Evolutionary conservation across 1,140 invertebrate genomes (phyloP).

Genomic region (Hirudo medicinalis): DNA sequence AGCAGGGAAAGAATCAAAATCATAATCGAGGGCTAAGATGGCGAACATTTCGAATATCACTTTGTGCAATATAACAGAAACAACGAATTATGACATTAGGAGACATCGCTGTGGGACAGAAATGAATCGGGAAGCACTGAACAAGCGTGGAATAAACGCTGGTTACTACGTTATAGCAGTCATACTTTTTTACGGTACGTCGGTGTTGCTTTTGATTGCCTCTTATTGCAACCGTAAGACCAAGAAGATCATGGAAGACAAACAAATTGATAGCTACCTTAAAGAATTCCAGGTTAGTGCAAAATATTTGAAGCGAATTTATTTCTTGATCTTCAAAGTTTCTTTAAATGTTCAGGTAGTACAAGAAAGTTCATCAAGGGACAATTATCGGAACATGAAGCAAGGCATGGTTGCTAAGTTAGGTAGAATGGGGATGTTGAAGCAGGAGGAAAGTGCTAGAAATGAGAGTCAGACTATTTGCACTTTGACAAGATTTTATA

Average conservation of each 20-base stretch:
- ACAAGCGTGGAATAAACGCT: background rate
- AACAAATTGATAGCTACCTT: conserved; percentile 15
- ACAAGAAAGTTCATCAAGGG: conserved; percentile 13
- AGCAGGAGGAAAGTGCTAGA: too few relatives aligned
- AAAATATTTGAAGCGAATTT: background rate
- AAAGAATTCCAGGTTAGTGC: conserved; percentile 14
- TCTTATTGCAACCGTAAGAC: conserved; percentile 14
- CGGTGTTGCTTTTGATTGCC: conserved; percentile 15
- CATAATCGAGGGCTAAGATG: too few relatives aligned
- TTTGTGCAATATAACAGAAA: too few relatives aligned
- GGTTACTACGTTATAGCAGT: conserved; percentile 17
- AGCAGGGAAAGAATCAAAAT: too few relatives aligned
- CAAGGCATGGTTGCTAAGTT: conserved; percentile 13
- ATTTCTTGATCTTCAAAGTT: background rate
- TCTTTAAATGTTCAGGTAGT: background rate
- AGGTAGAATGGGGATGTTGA: background rate
- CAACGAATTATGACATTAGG: too few relatives aligned
- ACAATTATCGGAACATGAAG: conserved; percentile 13
- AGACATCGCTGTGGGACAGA: too few relatives aligned
- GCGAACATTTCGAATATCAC: too few relatives aligned
- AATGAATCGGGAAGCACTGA: too few relatives aligned
- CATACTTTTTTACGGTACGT: conserved; percentile 9
- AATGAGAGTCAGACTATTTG: too few relatives aligned
- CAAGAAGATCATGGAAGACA: conserved; percentile 8
- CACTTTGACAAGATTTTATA: too few relatives aligned